These are phyloP conservation scores for Cliona cf. orientalis DNA, from an alignment of 37 sponge, comb jelly and placozoan species.

Conservation along the genomic window DNA sequence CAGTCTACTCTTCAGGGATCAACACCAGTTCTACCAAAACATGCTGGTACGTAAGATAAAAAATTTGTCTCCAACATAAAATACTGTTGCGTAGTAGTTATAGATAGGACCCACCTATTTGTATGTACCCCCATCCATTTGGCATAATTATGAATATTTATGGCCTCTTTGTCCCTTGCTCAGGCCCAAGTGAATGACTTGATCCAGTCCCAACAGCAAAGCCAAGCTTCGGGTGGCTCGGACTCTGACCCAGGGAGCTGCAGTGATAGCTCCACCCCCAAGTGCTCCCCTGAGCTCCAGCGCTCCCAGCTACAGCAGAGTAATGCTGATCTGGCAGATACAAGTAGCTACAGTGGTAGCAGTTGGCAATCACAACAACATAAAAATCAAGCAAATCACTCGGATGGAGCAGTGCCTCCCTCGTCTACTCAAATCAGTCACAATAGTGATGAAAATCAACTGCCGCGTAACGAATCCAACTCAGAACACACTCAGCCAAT, in stretches of 20 bases:
- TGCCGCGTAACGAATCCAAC: neutral
- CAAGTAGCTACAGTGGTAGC: too few relatives aligned
- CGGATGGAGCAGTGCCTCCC: too few relatives aligned
- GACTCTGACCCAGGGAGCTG: neutral
- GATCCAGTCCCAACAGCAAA: neutral
- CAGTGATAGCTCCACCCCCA: neutral
- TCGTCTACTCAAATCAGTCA: too few relatives aligned
- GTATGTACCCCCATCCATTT: too few relatives aligned
- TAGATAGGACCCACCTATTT: too few relatives aligned
- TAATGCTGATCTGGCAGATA: too few relatives aligned
- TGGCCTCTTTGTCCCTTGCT: neutral
- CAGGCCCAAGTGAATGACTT: slow-evolving; percentile 10
- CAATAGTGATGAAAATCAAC: too few relatives aligned
- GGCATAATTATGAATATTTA: too few relatives aligned
- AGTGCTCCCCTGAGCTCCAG: neutral
- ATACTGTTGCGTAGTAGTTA: too few relatives aligned
- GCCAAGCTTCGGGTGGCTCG: neutral
- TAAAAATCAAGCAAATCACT: too few relatives aligned
- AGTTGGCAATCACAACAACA: too few relatives aligned
- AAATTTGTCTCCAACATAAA: neutral
- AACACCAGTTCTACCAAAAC: slow-evolving; percentile 20
- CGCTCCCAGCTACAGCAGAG: too few relatives aligned
- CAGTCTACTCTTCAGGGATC: neutral
- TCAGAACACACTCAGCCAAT: neutral
- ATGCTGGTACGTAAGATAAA: slow-evolving; percentile 7